Evolutionary conservation across 2,113 vertebrate genomes (phyloP), one percentile per base, ranked within the genome.

Genomic region (Abramis brama): DNA sequence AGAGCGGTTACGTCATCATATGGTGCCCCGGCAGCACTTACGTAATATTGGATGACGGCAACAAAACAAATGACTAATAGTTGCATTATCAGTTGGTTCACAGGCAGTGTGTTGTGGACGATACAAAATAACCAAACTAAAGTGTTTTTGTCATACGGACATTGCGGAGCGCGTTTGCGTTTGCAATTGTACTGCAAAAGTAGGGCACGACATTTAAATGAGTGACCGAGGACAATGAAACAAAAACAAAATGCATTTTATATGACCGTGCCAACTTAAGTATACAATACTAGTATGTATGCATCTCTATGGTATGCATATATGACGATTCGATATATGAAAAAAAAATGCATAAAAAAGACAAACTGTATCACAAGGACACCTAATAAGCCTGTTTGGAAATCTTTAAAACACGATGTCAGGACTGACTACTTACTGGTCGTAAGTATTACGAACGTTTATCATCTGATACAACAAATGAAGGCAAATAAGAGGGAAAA

Each of bases 1-100:
- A 71, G 9, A 45, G 77, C 12, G 47, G 27, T 45, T 50, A 82
- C 79, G 79, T 82, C 60, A 82, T 82, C 43, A 47, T 23, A 5
- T 50, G 79, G 23, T 47, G 59, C 25, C 59, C 43, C 8, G 43
- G 43, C 43, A 43, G 11, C 2, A 30, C 19, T 83, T 83, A 73
- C 30, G 81, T 52, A 83, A 73, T n/a, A 25, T 25, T 68, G 8
- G n/a, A 55, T 17, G 64, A 66, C 30, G 74, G 27, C 21, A 33
- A 33, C 59, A 30, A 52, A 64, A 13, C 21, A 70, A 70, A 66
- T 45, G n/a, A 81, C 39, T 50, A 30, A 64, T 39, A 43, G 10
- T 52, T 25, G 23, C 21, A 66, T 0, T 23, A 33, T 7, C 23
- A 23, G 27, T 45, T 33, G 43, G 2, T 5, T 1, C n/a, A 23